Conservation (phyloP, 2,888 invertebrate species). For the Limnephilus rhombicus region DNA sequence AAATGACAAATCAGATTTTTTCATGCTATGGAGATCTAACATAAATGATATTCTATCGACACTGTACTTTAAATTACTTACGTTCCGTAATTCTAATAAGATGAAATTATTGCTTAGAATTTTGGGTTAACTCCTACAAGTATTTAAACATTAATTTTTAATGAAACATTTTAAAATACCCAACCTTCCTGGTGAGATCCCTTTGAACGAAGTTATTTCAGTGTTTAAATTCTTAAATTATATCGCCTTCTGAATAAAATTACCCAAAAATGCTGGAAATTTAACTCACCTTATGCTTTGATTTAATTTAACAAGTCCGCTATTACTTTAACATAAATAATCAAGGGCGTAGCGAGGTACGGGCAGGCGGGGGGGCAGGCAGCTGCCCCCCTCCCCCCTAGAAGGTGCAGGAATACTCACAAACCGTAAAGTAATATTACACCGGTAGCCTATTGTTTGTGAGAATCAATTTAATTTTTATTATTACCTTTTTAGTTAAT, state of each 20-base stretch:
- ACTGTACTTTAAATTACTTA: too few species aligned
- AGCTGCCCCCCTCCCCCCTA: too few species aligned
- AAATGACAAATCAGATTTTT: not conserved
- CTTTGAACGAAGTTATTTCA: not conserved
- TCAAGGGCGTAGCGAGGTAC: too few species aligned
- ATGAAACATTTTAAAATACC: not conserved
- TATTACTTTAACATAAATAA: not conserved
- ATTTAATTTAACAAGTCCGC: not conserved
- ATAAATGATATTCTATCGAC: not conserved
- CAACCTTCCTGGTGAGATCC: not conserved
- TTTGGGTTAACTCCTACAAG: not conserved
- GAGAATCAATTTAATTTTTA: too few species aligned
- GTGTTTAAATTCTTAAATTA: not conserved
- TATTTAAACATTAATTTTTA: too few species aligned
- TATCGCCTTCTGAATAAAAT: not conserved
- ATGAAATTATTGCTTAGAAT: not conserved
- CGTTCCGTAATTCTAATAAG: not conserved
- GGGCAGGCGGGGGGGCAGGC: too few species aligned
- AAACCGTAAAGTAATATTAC: too few species aligned
- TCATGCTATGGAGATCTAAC: not conserved
- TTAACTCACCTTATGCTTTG: not conserved
- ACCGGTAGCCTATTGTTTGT: too few species aligned
- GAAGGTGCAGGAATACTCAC: too few species aligned
- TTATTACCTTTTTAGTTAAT: too few species aligned
- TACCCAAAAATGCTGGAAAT: not conserved